Conservation (phyloP, 2,113 vertebrate species). For the Eira barbara region DNA sequence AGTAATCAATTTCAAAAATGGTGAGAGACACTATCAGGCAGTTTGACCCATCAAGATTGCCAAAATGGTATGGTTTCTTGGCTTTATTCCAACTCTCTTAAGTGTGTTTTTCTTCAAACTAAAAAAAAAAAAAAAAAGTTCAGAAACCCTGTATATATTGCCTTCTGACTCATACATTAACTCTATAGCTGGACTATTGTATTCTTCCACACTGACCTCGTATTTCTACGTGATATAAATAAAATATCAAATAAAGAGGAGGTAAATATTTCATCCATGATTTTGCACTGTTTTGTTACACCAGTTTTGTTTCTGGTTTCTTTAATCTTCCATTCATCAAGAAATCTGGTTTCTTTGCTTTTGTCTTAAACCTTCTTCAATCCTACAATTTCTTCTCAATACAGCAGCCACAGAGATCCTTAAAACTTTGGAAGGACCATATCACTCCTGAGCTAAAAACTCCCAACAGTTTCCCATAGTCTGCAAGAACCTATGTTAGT, state of each 20-base stretch:
- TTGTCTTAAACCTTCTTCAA: background rate
- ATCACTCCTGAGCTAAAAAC: background rate
- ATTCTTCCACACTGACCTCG: background rate
- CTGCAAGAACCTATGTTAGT: background rate
- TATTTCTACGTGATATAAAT: background rate
- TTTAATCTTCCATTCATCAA: background rate
- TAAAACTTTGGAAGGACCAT: background rate
- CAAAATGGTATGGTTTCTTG: background rate
- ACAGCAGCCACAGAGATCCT: background rate
- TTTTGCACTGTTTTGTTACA: background rate
- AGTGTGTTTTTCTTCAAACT: conserved; percentile 22
- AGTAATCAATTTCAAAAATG: background rate
- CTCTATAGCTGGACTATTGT: background rate
- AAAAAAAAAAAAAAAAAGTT: background rate
- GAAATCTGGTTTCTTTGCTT: background rate
- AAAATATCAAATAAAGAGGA: background rate
- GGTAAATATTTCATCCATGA: background rate
- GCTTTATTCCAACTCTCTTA: background rate
- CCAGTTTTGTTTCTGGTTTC: conserved; percentile 13
- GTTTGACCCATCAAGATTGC: background rate
- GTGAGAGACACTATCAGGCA: background rate
- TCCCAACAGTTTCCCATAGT: background rate
- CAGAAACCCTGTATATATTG: background rate
- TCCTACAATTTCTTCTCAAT: background rate
- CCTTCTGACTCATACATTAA: background rate